Evolutionary conservation across 2,888 invertebrate species (phyloP).

Genomic region (Physocephala rufipes): DNA sequence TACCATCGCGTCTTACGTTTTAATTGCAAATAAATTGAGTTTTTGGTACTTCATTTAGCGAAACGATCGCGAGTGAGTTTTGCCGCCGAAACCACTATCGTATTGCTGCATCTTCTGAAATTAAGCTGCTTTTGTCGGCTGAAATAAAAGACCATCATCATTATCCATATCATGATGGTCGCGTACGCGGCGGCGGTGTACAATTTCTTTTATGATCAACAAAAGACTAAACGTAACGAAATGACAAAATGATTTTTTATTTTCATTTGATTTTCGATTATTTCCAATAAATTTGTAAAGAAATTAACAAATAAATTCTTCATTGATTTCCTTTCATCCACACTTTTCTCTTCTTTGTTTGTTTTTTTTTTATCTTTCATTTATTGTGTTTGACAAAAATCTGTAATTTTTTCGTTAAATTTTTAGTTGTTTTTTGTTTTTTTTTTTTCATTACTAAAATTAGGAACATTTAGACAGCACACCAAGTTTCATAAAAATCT

Average conservation of each 20-base stretch:
- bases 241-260: slow-evolving; percentile 58
- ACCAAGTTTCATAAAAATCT: too few relatives aligned
- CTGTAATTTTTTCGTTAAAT: slow-evolving; percentile 17
- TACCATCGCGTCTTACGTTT: slow-evolving; percentile 50
- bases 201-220: slow-evolving; percentile 41
- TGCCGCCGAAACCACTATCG: slow-evolving; percentile 21
- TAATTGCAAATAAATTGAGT: slow-evolving; percentile 66
- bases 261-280: slow-evolving; percentile 29
- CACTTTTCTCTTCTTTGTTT: too few relatives aligned
- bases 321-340: too few relatives aligned
- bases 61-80: slow-evolving; percentile 50
- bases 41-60: slow-evolving; percentile 63
- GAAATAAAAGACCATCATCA: slow-evolving; percentile 51
- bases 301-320: slow-evolving; percentile 15
- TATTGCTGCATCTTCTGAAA: slow-evolving; percentile 1
- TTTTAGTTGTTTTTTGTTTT: too few relatives aligned
- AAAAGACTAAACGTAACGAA: slow-evolving; percentile 53
- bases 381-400: too few relatives aligned
- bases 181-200: slow-evolving; percentile 20
- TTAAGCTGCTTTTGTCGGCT: slow-evolving; percentile 46
- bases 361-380: too few relatives aligned
- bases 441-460: too few relatives aligned
- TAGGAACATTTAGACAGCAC: too few relatives aligned
- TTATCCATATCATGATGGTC: neutral
- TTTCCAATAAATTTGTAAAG: slow-evolving; percentile 11